Evolutionary conservation across 2,797 vertebrate genomes (phyloP).

Genomic region (Thaleichthys pacificus): DNA sequence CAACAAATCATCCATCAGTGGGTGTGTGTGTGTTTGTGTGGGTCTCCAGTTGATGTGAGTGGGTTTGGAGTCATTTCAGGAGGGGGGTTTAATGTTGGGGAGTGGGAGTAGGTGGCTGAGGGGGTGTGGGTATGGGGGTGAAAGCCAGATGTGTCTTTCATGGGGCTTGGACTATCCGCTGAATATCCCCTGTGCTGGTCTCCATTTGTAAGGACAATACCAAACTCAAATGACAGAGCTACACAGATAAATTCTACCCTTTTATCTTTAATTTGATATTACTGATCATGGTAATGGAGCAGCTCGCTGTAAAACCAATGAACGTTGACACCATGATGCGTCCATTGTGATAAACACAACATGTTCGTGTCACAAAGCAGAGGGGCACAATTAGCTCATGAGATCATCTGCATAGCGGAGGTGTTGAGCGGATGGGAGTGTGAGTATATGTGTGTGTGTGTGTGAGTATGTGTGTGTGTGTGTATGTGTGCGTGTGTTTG

Average conservation of each 20-base stretch:
- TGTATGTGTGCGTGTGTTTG: constrained; percentile 19
- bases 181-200: background rate
- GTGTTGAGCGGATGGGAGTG: constrained; percentile 47
- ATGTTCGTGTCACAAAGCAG: constrained; percentile 51
- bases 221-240: background rate
- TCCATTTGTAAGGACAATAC: background rate
- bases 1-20: constrained; percentile 24
- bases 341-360: constrained; percentile 41
- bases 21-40: constrained; percentile 18
- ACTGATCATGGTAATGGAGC: constrained; percentile 21
- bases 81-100: constrained; percentile 1
- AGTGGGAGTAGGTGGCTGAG: constrained; percentile 3
- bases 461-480: constrained; percentile 21
- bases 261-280: constrained; percentile 20
- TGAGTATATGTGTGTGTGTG: constrained; percentile 20
- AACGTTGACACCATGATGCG: background rate
- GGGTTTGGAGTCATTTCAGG: constrained; percentile 11
- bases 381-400: constrained; percentile 51
- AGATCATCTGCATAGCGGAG: constrained; percentile 61
- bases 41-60: constrained; percentile 20
- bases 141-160: constrained; percentile 34
- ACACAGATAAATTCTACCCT: background rate
- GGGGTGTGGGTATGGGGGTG: background rate
- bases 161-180: constrained; percentile 12
- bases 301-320: background rate